Evolutionary conservation across 2,888 invertebrate genomes (phyloP), one percentile per base, ranked within the genome.

Genomic region (Cabera pusaria): DNA sequence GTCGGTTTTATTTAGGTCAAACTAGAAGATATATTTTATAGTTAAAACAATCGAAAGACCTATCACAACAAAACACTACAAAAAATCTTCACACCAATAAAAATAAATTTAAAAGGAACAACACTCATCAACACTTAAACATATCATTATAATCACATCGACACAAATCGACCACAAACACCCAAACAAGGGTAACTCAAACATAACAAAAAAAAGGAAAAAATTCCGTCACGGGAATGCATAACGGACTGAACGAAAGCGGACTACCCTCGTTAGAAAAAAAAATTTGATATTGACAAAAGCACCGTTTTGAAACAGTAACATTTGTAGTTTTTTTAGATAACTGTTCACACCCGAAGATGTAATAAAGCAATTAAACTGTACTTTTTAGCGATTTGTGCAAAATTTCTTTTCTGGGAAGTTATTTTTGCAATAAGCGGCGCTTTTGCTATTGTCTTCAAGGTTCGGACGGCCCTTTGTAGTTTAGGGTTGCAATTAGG

Each of bases 401-500:
- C 82, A 79, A 81, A 73, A 82, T 80, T 83, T 83, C 79, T 81
- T 80, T 81, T 80, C 82, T 66, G 55, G 53, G 76, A 77, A 82
- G 52, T 44, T 24, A 54, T 49, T 61, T 64, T 52, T 56, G 29
- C 21, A 35, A 21, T 39, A 41, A 33, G 8, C 49, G 26, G 19
- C 8, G 28, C 22, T 37, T 59, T 69, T 63, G 32, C 9, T 7
- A 3, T 14, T 14, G 14, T 4, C 14, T 14, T 14, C 4, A 21
- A 16, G 17, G 29, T 31, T 32, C 46, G 16, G 39, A 16, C 7
- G 3, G 38, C 43, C n/a, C n/a, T 44, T 47, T 42, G 36, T 40
- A 12, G 56, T 57, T 62, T 68, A 65, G 63, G 63, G 61, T 67
- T 69, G 62, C 56, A 44, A 52, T 66, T 60, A 53, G 27, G 37